Base-by-base conservation (phyloP, 2,888 invertebrate species). In the Athalia rosae region DNA sequence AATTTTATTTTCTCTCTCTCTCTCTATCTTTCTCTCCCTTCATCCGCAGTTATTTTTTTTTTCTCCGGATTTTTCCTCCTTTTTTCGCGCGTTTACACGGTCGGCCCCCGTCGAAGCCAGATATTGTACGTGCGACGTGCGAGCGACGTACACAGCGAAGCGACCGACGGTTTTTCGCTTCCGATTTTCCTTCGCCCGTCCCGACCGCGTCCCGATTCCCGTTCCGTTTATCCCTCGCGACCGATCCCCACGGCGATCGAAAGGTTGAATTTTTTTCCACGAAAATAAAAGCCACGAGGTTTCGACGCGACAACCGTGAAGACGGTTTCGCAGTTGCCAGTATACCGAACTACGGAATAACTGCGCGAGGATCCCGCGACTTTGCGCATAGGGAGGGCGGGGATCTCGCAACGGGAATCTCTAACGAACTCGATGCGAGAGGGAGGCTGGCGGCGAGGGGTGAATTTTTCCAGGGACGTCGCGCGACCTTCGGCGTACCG, bases 341-440 rank as follows among this genome's bases (percentile, higher is more conserved):
- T 56, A 71, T 13, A 61, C 61, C 15, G 74, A 43, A 74, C 74
- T 62, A 61, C 48, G 45, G 61, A 11, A 28, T 28, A 28, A 48
- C 61, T 62, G 74, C 62, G 74, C 62, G 74, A 15, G 62, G 61
- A 50, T 48, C 48, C 71, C 45, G 61, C 47, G 74, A 74, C 59
- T 71, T 62, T 74, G 74, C 74, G 74, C 74, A 74, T 8, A 83
- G 82, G 86, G 82, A 73, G 83, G 82, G 80, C 78, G 80, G 82
- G 79, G 88, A 88, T 88, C 88, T 88, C 85, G 83, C 85, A 81
- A 84, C 84, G 82, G 87, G 87, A 86, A 88, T 88, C 88, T 87
- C 84, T 88, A 88, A 88, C 88, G 87, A 87, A 88, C 87, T 88
- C 88, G 87, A 88, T 88, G 86, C 81, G 79, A 78, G 83, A 80